phyloP scores from a whole-genome alignment of 2,113 vertebrate species.

The Tupaia tana region DNA sequence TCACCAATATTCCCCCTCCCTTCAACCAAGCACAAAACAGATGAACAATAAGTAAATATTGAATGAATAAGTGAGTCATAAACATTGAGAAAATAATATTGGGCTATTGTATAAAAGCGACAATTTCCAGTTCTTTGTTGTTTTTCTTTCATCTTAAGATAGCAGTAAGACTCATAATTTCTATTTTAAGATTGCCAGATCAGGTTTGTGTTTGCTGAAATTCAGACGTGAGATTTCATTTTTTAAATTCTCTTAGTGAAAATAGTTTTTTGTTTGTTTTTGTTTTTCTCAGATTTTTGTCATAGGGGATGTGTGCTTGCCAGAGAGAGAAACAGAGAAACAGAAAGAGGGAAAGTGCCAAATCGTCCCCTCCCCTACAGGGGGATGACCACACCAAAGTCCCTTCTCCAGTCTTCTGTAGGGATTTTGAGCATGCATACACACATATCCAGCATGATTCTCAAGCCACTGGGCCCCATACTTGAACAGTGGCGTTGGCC shows the following conservation, averaged over 20 bases:
- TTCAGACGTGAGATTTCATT: slow-evolving; percentile 16
- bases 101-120: neutral
- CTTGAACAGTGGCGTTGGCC: too few relatives aligned
- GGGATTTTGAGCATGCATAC: too few relatives aligned
- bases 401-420: too few relatives aligned
- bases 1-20: neutral
- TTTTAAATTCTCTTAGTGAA: slow-evolving; percentile 22
- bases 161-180: neutral
- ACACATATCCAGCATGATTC: too few relatives aligned
- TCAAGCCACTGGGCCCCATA: too few relatives aligned
- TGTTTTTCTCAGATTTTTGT: too few relatives aligned
- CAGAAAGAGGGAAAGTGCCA: too few relatives aligned
- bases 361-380: too few relatives aligned
- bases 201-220: slow-evolving; percentile 12
- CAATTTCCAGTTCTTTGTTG: neutral
- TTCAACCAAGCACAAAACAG: neutral
- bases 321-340: too few relatives aligned
- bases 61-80: neutral
- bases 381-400: too few relatives aligned
- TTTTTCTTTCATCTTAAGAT: slow-evolving; percentile 31
- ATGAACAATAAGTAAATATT: neutral
- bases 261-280: neutral
- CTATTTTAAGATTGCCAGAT: neutral
- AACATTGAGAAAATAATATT: neutral
- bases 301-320: too few relatives aligned